Conservation (phyloP, 2,888 invertebrate genomes). For the Agrypnus murinus region DNA sequence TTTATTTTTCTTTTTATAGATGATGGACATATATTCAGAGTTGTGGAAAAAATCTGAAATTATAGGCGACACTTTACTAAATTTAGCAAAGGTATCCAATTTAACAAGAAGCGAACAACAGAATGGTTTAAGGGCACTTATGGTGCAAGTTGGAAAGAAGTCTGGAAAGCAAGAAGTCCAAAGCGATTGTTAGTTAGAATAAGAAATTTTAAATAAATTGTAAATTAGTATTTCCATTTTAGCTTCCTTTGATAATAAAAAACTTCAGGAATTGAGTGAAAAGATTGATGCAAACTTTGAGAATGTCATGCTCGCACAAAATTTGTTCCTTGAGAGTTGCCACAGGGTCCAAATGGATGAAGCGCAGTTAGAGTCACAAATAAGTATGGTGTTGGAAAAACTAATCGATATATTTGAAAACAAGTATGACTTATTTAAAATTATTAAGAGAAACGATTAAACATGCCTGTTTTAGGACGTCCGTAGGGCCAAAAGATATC, state of each 20-base stretch:
- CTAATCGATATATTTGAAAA: constrained; percentile 78
- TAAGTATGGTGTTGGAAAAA: constrained; percentile 77
- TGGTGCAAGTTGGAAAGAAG: constrained; percentile 63
- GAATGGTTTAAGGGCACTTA: constrained; percentile 65
- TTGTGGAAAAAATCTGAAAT: constrained; percentile 75
- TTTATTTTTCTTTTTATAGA: constrained; percentile 72
- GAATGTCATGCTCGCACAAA: constrained; percentile 77
- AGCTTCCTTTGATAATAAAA: constrained; percentile 42
- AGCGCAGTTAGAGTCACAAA: constrained; percentile 75
- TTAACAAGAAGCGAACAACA: constrained; percentile 65
- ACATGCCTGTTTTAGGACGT: constrained; percentile 71
- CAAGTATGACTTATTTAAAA: constrained; percentile 72
- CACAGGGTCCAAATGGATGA: constrained; percentile 79
- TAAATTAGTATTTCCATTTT: constrained; percentile 26
- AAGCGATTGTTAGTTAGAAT: constrained; percentile 55
- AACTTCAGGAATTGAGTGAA: constrained; percentile 61
- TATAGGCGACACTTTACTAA: constrained; percentile 65
- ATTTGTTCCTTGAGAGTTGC: constrained; percentile 79
- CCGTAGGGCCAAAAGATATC: constrained; percentile 74
- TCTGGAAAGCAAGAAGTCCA: constrained; percentile 55
- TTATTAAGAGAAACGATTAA: neutral
- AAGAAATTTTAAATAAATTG: constrained; percentile 5
- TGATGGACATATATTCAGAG: constrained; percentile 78
- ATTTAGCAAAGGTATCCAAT: constrained; percentile 58
- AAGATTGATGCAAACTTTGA: constrained; percentile 73